Base-by-base conservation (phyloP, 2,888 invertebrate species). In the Graphium colonna region DNA sequence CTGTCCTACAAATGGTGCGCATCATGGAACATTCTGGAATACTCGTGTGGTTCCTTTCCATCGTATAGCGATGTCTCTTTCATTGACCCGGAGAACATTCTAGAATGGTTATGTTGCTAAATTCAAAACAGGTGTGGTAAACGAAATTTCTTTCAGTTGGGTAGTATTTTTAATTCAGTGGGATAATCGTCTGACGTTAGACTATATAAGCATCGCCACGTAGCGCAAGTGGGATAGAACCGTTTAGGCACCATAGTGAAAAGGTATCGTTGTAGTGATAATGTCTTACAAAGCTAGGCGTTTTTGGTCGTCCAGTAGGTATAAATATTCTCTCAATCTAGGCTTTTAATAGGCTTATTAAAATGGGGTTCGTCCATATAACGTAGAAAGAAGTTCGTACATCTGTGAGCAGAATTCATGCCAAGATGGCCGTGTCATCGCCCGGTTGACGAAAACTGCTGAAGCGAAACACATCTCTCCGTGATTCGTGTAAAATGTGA, bases 401-500 rank as follows among this genome's bases (percentile, higher is more conserved):
- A 12, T 12, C 36, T 49, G 71, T 65, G 68, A 62, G 69, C 69
- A 68, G 69, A 71, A 68, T 70, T 65, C 69, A 61, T 51, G 60
- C 55, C 47, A 81, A 78, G 71, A 83, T 83, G 83, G 79, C 83
- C 68, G 75, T 76, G 68, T 70, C 80, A 70, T 80, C 82, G 78
- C 79, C 79, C 77, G 79, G 82, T 75, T 79, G 73, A 77, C 63
- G 54, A 52, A 47, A 43, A 48, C 52, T 52, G 52, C 52, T 17
- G 38, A 48, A 38, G 21, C n/a, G 36, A 36, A 10, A 36, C 3
- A 12, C 13, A 41, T 16, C 26, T n/a, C 17, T 42, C 42, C 36
- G 18, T 21, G 33, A 52, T 13, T 38, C 28, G 52, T 43, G 42
- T 43, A 18, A 43, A 43, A 38, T 36, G 15, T 17, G 42, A 63